Evolutionary conservation across 2,113 vertebrate species (phyloP), one percentile per base, ranked within the genome.

Genomic region (Xiphorhynchus elegans): DNA sequence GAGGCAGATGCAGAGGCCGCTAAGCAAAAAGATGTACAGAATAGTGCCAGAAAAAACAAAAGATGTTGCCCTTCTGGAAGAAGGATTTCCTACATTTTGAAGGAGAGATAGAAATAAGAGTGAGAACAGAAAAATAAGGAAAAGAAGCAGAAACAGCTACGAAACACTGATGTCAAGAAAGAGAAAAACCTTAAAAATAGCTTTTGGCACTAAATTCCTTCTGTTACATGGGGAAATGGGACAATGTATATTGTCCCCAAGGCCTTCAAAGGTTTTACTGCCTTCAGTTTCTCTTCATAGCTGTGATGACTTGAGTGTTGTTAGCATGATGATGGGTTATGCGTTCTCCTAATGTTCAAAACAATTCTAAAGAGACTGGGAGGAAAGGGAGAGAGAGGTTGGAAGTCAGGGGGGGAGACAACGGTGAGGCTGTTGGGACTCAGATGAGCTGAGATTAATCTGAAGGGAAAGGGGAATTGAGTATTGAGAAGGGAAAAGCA

Each of bases 181-280:
- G 16, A 50, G 39, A 63, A 76, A 39, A 39, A 12, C 3, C 6
- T 50, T 49, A 7, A 58, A 72, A 68, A 29, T 29, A 55, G 25
- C 20, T 87, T 84, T 90, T 53, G 42, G 24, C 31, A 90, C 26
- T 33, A 56, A 33, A 18, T 83, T 88, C 11, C 29, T 13, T 37
- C 35, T 55, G 39, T 35, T 73, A 40, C 37, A 15, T 0, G 0
- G 29, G 19, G 52, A 80, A 79, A 40, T 24, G n/a, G 47, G 21
- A 13, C 55, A 19, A 31, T 70, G 11, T 11, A 2, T 62, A 1
- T 59, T 58, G 46, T 80, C 28, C 46, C 7, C 15, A 46, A 10
- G 12, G 68, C 84, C 64, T 66, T 66, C 28, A 67, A 12, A 70
- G 24, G 28, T 74, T 91, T 92, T 72, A 19, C 29, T 81, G 9